Evolutionary conservation across 2,888 invertebrate genomes (phyloP), one percentile per base, ranked within the genome.

Genomic region (Nemotelus nigrinus): DNA sequence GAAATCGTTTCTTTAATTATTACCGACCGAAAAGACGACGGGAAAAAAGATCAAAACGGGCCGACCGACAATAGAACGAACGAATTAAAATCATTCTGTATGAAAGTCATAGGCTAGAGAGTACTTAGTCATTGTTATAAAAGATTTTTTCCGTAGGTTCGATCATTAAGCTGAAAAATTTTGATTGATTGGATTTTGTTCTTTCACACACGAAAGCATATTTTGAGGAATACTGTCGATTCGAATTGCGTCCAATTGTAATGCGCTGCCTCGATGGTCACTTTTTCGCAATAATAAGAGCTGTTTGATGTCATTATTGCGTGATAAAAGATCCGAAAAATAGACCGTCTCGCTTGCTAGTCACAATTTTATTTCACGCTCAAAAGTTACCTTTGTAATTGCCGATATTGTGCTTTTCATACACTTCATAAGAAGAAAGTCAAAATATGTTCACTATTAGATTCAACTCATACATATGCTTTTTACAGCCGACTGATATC

Each of bases 121-220:
- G 72, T 74, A 74, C 74, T 74, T 74, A 74, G 74, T 74, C 74
- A 74, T 74, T 74, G 74, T 43, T 53, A 10, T n/a, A 55, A 70
- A 50, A 47, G 50, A 55, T 50, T n/a, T 43, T 65, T 10, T 41
- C 25, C 25, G 25, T 50, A 41, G 53, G 25, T 7, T 70, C 53
- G 70, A 70, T 70, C 70, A 70, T 70, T 70, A 70, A 55, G 53
- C 43, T 53, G 43, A 70, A 53, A 41, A 55, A 43, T 70, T 63
- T 70, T 70, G 70, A 70, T 70, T 70, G 70, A 70, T 70, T 70
- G 70, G 70, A 70, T 70, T 70, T 53, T 7, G 5, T 41, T 63
- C 43, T 63, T 41, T 63, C 10, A 8, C 25, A 25, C 25, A 25
- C 25, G 25, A 25, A 25, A 25, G 25, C 25, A 25, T 25, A 25